Base-by-base conservation (phyloP, 2,113 vertebrate genomes). In the Micronycteris hirsuta region DNA sequence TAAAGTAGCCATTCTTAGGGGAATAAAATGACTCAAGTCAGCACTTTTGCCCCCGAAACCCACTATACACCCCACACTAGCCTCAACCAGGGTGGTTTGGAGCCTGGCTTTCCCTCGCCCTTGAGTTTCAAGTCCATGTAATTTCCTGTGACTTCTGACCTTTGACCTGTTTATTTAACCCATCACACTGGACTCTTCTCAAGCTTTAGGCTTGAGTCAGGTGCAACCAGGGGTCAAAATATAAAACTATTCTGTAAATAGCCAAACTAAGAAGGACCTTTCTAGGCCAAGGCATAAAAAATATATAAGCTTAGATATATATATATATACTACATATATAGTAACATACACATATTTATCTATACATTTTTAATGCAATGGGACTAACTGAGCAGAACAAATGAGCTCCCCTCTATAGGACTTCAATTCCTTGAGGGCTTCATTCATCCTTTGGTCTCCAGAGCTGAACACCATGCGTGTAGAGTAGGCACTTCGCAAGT, bases 41-140 rank as follows among this genome's bases (percentile, higher is more conserved):
- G 16, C 22, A 56, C 41, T 43, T 63, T 36, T 26, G 54, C 54
- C n/a, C 33, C 36, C 15, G 22, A 54, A 33, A 70, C 2, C 4
- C 2, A 0, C 49, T 10, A 3, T 14, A 19, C 13, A 36, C 3
- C 22, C 65, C 3, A 24, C 13, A 7, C 6, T 54, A 58, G 41
- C 74, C 52, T 87, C 52, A 22, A 4, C 33, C 33, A 20, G 8
- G 38, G 14, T 20, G 15, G 33, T 10, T 28, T 9, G 11, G 45
- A 73, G 12, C 33, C 47, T 6, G 20, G 22, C 5, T 38, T 54
- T 13, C 11, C 19, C 26, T 12, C 52, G 38, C 20, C 26, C 52
- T 81, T 1, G 3, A 58, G 58, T 45, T 74, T 58, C 58, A 63
- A 36, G 52, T 36, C 33, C 36, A 5, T 5, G 16, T 67, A 41